A percentile compares a stretch with the other conserved stretches of the same genome.
phyloP scores from a whole-genome alignment of 2,888 invertebrate species.

The Acrobasis repandana region DNA sequence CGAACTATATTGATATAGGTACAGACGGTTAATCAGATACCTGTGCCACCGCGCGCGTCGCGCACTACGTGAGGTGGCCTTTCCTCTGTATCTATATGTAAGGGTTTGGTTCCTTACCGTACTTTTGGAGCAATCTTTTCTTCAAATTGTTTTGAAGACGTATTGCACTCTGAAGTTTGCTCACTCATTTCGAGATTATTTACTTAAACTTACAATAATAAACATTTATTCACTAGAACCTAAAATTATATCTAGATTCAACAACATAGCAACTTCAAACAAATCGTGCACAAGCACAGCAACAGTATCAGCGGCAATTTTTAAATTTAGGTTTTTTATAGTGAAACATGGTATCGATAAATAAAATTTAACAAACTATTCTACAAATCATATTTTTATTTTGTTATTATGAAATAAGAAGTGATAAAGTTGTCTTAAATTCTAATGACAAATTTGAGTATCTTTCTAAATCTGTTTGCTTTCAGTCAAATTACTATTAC shows the following conservation, averaged over 20 bases:
- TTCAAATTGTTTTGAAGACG: slow-evolving; percentile 3
- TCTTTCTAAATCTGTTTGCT: too few species aligned
- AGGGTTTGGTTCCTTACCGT: slow-evolving; percentile 32
- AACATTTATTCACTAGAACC: not conserved
- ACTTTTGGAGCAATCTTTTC: slow-evolving; percentile 37
- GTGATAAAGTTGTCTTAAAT: too few species aligned
- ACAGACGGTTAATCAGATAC: too few species aligned
- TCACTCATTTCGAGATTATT: not conserved
- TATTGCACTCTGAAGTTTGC: not conserved
- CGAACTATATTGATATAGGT: too few species aligned
- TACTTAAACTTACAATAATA: not conserved
- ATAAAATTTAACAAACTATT: too few species aligned
- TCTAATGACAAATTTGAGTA: too few species aligned
- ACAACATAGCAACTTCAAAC: slow-evolving; percentile 9
- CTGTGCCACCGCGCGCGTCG: too few species aligned
- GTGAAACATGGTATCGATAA: not conserved
- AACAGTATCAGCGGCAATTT: slow-evolving; percentile 6
- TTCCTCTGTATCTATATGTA: too few species aligned
- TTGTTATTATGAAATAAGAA: too few species aligned
- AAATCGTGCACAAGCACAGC: not conserved
- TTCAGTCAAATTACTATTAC: too few species aligned
- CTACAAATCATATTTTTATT: too few species aligned
- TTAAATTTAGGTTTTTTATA: slow-evolving; percentile 1
- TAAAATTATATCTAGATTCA: not conserved
- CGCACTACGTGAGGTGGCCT: too few species aligned